phyloP scores from a whole-genome alignment of 2,113 vertebrate genomes.

The Octodon degus region DNA sequence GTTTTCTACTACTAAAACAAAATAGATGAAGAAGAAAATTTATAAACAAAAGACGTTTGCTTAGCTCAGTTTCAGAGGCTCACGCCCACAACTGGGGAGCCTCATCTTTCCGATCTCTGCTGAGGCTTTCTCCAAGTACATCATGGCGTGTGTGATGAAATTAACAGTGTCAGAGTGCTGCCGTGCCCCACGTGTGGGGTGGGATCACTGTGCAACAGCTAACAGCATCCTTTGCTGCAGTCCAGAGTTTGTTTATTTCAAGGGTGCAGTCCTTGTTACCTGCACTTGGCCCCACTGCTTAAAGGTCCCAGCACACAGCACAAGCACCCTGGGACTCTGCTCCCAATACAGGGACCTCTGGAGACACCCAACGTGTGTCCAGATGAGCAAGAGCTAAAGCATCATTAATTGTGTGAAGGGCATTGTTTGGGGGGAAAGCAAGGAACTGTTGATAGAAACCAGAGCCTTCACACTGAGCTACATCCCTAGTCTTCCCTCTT shows the following conservation, averaged over 20 bases:
- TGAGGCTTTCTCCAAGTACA: fast-evolving
- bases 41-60: not conserved
- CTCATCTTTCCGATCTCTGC: not conserved
- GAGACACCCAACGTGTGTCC: not conserved
- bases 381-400: not conserved
- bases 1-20: not conserved
- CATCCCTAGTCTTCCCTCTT: not conserved
- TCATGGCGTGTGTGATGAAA: not conserved
- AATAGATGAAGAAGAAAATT: not conserved
- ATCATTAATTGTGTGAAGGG: not conserved
- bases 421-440: not conserved
- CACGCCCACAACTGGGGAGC: not conserved
- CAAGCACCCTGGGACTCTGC: too few species aligned
- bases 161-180: not conserved
- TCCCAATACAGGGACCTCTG: not conserved
- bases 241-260: not conserved
- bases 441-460: not conserved
- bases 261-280: not conserved
- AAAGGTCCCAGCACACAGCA: not conserved
- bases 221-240: too few species aligned
- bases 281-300: fast-evolving
- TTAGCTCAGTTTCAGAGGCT: not conserved
- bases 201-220: fast-evolving
- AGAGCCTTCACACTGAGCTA: not conserved
- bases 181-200: too few species aligned